Conservation (phyloP, 2,113 vertebrate genomes). For the Brachirus orientalis region DNA sequence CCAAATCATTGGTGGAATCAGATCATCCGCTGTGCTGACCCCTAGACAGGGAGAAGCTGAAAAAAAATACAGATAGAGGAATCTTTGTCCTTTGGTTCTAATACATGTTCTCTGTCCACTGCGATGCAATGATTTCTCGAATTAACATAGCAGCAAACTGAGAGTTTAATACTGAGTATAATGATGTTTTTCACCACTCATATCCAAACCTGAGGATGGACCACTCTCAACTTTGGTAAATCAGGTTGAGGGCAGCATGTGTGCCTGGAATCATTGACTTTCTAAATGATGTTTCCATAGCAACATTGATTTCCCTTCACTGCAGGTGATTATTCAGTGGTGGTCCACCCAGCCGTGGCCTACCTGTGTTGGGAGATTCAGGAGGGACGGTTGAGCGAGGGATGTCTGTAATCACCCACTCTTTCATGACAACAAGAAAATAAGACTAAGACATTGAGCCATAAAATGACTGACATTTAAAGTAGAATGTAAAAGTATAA, state of each 20-base stretch:
- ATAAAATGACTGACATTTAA: constrained; percentile 1
- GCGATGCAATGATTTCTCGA: too few relatives aligned
- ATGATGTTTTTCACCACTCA: constrained; percentile 20
- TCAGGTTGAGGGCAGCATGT: constrained; percentile 42
- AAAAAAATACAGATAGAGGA: too few relatives aligned
- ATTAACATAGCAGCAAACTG: too few relatives aligned
- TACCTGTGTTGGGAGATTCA: constrained; percentile 29
- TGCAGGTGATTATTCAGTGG: constrained; percentile 55
- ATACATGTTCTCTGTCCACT: too few relatives aligned
- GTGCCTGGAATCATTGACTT: constrained; percentile 29
- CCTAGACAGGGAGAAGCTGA: too few relatives aligned
- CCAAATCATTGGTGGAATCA: too few relatives aligned
- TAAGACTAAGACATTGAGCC: neutral
- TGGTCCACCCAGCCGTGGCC: constrained; percentile 40
- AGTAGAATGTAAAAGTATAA: neutral
- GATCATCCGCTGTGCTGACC: too few relatives aligned
- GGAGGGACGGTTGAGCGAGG: constrained; percentile 8
- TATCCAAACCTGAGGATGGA: constrained; percentile 14
- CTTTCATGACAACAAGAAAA: constrained; percentile 8
- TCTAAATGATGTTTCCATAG: constrained; percentile 68
- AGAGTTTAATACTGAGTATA: constrained; percentile 26
- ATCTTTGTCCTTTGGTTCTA: too few relatives aligned
- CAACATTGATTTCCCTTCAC: constrained; percentile 57
- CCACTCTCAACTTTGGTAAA: constrained; percentile 44
- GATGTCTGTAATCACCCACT: constrained; percentile 16